Base-by-base conservation (phyloP, 2,113 vertebrate genomes). In the Heterotis niloticus region DNA sequence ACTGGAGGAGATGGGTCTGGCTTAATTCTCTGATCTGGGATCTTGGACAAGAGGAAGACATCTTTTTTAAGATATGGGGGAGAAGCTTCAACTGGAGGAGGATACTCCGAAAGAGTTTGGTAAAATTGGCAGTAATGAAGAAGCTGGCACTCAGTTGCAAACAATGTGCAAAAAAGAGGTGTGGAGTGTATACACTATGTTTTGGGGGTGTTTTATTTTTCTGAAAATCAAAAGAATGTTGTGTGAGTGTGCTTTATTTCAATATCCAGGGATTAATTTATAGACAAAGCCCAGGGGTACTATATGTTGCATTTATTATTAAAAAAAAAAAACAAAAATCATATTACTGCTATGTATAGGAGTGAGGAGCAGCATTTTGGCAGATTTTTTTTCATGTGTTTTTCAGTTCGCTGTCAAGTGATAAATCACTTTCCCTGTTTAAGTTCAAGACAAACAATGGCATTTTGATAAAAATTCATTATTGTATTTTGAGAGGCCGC, bases 1-100 rank as follows among this genome's bases (percentile, higher is more conserved):
- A 26, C 67, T 78, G 56, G 77, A 78, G 67, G 77, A 71, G 67
- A 78, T 78, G 77, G 77, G 77, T 10, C 57, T 78, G 67, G 77
- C 77, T 11, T 78, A 78, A 29, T 69, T 67, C 24, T 59, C 67
- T 13, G 9, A 17, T 14, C 54, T 57, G 54, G 76, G n/a, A 51
- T 44, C 51, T 23, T 34, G 51, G 11, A 70, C 56, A 28, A 57
- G 67, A 70, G 77, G 67, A 34, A 70, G 56, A 66, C 24, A 54
- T 56, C 52, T 78, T 59, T n/a, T 10, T 68, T 29, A 18, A 28
- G 34, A 24, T 28, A 60, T 20, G 18, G 16, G 56, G 66, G 54
- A 57, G 12, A 24, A 34, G 51, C 52, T 56, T 60, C 7, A 14
- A 17, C 5, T 70, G 68, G 18, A 44, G 69, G 18, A 44, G 51